Conservation (phyloP, 2,113 vertebrate species). For the Triplophysa siluroides region DNA sequence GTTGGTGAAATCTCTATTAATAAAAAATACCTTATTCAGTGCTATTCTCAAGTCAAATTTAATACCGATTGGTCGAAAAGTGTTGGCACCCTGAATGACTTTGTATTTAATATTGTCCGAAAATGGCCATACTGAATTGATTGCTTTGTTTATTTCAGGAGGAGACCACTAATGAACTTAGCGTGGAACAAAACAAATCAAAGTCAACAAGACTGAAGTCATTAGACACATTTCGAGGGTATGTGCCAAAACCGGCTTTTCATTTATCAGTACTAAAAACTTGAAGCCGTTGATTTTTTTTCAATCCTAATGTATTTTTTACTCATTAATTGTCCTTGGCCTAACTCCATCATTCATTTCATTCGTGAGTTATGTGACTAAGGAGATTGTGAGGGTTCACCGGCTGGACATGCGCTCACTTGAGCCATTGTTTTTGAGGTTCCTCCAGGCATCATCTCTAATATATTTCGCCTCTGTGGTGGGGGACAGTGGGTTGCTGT, state of each 20-base stretch:
- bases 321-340: conserved; percentile 56
- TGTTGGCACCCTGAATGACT: too few relatives aligned
- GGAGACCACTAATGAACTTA: not conserved
- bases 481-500: conserved; percentile 76
- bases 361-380: conserved; percentile 63
- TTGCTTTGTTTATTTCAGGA: conserved; percentile 43
- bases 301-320: conserved; percentile 53
- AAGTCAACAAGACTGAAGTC: conserved; percentile 66
- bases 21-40: too few relatives aligned
- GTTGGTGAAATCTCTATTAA: too few relatives aligned
- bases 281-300: conserved; percentile 38
- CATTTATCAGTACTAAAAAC: conserved; percentile 14
- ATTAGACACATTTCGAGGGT: conserved; percentile 73
- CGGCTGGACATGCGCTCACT: conserved; percentile 73
- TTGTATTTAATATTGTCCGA: not conserved
- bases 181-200: conserved; percentile 37
- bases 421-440: conserved; percentile 68
- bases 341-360: conserved; percentile 62
- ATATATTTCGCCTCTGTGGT: conserved; percentile 63
- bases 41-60: too few relatives aligned
- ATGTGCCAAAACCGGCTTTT: conserved; percentile 56
- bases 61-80: too few relatives aligned
- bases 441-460: conserved; percentile 71
- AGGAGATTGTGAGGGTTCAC: conserved; percentile 70
- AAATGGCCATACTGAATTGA: not conserved